Conservation (phyloP, 2,888 invertebrate species). For the Luffia ferchaultella region DNA sequence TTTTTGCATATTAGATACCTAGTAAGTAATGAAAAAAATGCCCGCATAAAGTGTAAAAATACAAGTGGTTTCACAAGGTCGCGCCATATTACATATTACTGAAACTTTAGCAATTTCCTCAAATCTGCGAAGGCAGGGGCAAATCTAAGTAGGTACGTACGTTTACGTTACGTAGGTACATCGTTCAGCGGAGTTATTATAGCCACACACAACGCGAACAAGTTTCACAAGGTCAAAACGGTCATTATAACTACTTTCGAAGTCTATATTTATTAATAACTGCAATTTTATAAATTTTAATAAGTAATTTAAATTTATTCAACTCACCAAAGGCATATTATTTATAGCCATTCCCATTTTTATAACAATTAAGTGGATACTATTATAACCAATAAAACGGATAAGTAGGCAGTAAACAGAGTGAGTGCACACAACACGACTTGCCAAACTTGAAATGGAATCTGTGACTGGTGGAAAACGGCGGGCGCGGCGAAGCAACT, state of each 20-base stretch:
- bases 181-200: too few relatives aligned
- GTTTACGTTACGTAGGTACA: too few relatives aligned
- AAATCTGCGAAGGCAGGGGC: too few relatives aligned
- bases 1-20: too few relatives aligned
- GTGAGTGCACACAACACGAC: constrained; percentile 31
- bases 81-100: too few relatives aligned
- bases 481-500: constrained; percentile 21
- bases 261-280: constrained; percentile 18
- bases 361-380: background rate
- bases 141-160: too few relatives aligned
- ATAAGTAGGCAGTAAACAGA: background rate
- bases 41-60: too few relatives aligned
- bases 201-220: constrained; percentile 56
- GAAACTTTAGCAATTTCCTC: too few relatives aligned
- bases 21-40: too few relatives aligned
- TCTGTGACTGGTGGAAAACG: constrained; percentile 35
- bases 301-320: constrained; percentile 16
- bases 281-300: constrained; percentile 26
- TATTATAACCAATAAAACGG: background rate
- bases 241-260: constrained; percentile 65
- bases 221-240: constrained; percentile 66
- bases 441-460: constrained; percentile 43
- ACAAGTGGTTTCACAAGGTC: too few relatives aligned
- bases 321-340: constrained; percentile 51
- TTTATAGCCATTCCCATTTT: constrained; percentile 55